These are phyloP conservation scores for Chymomyza costata DNA, from an alignment of 1,140 invertebrate species.

Conservation along the genomic window DNA sequence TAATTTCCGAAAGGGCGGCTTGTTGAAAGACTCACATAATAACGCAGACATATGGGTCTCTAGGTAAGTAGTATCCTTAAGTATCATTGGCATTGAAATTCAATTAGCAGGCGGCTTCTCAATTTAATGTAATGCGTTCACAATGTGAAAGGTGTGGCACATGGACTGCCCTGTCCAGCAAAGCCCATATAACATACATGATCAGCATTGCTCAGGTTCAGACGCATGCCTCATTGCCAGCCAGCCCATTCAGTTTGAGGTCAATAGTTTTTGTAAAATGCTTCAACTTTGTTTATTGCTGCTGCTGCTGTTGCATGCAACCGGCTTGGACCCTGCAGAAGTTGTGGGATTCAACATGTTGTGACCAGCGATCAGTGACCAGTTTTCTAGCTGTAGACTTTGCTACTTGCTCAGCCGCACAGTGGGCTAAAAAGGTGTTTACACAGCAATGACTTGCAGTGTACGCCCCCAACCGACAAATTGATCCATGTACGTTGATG, in stretches of 20 bases:
- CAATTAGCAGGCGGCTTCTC: conserved; percentile 66
- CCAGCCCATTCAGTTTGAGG: conserved; percentile 47
- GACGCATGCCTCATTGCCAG: conserved; percentile 2
- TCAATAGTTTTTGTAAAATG: conserved; percentile 55
- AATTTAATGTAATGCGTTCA: no score
- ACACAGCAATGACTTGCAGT: no score
- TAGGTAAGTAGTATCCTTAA: no score
- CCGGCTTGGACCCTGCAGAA: conserved; percentile 20
- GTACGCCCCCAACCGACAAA: no score
- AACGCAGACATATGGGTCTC: no score
- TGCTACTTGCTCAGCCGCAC: no score
- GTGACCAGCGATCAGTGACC: conserved; percentile 23
- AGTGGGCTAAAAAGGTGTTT: no score
- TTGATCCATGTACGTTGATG: no score
- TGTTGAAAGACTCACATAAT: conserved; percentile 59
- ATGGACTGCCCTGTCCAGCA: no score
- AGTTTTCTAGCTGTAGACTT: no score
- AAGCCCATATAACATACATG: conserved; percentile 15
- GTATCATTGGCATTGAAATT: conserved; percentile 70
- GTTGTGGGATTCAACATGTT: background rate
- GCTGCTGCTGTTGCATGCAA: conserved; percentile 30
- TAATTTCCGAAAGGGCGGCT: conserved; percentile 16
- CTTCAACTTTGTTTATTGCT: conserved; percentile 37
- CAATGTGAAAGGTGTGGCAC: conserved; percentile 27
- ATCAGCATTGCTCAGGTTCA: conserved; percentile 8